Base-by-base conservation (phyloP, 1,140 invertebrate species). In the Camponotus floridanus region DNA sequence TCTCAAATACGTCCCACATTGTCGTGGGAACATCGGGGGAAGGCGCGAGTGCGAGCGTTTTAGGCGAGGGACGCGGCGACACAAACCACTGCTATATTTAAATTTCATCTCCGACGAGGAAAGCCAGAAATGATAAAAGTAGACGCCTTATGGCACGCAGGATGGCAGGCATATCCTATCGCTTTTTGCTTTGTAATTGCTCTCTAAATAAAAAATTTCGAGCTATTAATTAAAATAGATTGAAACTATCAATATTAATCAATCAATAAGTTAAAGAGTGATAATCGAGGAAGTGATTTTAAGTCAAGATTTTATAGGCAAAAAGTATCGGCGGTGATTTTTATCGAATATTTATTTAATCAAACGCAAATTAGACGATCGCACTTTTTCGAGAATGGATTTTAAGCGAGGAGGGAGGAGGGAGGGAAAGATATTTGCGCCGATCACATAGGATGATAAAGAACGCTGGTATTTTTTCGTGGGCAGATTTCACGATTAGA, bases 11-110 rank as follows among this genome's bases (percentile, higher is more conserved):
- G 51, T 89, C 91, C 88, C 89, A 92, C 87, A 93, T 88, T 92
- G 91, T 92, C 93, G 93, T 94, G 93, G 92, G 94, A 94, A 94
- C 88, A 6, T 51, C 36, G 89, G 86, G 89, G 89, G 90, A 85
- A 88, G 67, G 51, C 74, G 67, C 76, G 57, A 79, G 26, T 39
- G 42, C 55, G n/a, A 76, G 84, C 39, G 57, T 73, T 86, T 88
- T 42, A 59, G 55, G 26, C 70, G 84, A 48, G 31, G 85, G 55
- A 36, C 18, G 9, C 18, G 7, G 36, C 55, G 31, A 6, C 39
- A 13, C 42, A n/a, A 79, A 85, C 79, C 85, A 70, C 70, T 88
- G 91, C 91, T 93, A 93, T 93, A 93, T 93, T 93, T 93, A 93
- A 93, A 93, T 93, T 88, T 91, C 91, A 89, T 87, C 57, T 74